phyloP scores from a whole-genome alignment of 2,797 vertebrate species.

The Sebastes taczanowskii region DNA sequence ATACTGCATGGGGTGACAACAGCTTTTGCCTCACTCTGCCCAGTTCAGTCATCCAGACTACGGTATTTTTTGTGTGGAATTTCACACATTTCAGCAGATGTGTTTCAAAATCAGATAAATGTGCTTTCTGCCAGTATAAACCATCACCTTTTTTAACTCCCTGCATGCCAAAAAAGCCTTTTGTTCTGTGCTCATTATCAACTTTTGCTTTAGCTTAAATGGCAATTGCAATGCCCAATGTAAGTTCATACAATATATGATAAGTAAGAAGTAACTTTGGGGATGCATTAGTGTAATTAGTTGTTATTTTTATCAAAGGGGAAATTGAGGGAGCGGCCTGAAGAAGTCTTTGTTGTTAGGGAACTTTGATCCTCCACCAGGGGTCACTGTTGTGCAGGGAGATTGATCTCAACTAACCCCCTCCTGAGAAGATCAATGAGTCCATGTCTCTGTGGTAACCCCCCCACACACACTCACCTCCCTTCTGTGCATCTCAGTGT shows the following conservation, averaged over 20 bases:
- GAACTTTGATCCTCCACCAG: slow-evolving; percentile 73
- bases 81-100: neutral
- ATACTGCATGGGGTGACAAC: slow-evolving; percentile 1
- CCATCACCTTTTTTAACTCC: neutral
- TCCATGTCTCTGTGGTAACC: slow-evolving; percentile 46
- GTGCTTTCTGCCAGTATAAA: neutral
- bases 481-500: slow-evolving; percentile 41
- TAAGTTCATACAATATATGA: neutral
- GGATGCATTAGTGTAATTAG: neutral
- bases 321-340: neutral
- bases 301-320: neutral
- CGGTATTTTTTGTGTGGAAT: neutral
- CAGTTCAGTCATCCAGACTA: neutral
- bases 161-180: neutral
- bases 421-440: slow-evolving; percentile 68
- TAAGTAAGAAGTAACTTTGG: neutral
- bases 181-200: neutral
- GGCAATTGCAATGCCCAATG: neutral
- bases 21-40: slow-evolving; percentile 10
- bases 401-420: slow-evolving; percentile 64
- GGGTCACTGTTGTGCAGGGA: slow-evolving; percentile 81
- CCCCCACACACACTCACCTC: neutral
- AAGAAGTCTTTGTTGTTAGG: slow-evolving; percentile 37
- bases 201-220: neutral
- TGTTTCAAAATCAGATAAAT: neutral